A percentile compares a stretch with the other conserved stretches of the same genome.
Conservation (phyloP, 35 echinoderm and acorn worm genomes). For the Acanthaster planci region DNA sequence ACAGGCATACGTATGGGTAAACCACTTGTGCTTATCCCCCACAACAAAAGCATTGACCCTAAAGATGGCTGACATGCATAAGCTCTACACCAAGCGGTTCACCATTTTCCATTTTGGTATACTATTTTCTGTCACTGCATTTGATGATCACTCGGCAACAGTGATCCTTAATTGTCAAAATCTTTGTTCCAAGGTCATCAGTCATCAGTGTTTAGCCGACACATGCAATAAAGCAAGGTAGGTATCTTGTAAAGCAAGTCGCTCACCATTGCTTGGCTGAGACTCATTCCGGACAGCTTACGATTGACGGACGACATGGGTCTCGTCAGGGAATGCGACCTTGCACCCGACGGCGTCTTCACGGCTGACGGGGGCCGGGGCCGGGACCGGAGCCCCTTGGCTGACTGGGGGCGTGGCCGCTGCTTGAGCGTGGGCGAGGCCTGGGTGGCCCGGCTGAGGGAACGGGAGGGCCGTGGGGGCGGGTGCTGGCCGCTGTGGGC, state of each 20-base stretch:
- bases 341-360: slow-evolving; percentile 25
- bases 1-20: too few species aligned
- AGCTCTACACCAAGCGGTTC: too few species aligned
- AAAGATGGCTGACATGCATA: too few species aligned
- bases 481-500: slow-evolving; percentile 5
- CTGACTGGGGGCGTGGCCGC: slow-evolving; percentile 55
- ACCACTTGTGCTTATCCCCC: too few species aligned
- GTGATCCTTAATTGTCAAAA: neutral
- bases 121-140: too few species aligned
- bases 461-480: slow-evolving; percentile 23
- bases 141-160: too few species aligned
- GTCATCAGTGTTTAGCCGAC: too few species aligned
- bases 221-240: too few species aligned
- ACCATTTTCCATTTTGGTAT: too few species aligned
- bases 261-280: neutral
- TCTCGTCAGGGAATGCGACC: slow-evolving; percentile 70
- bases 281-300: slow-evolving; percentile 16
- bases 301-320: slow-evolving; percentile 50
- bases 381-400: slow-evolving; percentile 66
- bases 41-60: too few species aligned
- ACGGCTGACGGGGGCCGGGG: slow-evolving; percentile 61
- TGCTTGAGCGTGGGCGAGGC: slow-evolving; percentile 18
- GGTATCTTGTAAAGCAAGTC: too few species aligned
- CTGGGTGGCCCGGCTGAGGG: slow-evolving; percentile 21
- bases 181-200: too few species aligned